phyloP scores from a whole-genome alignment of 2,888 invertebrate genomes.

The Lucinisca nassula region DNA sequence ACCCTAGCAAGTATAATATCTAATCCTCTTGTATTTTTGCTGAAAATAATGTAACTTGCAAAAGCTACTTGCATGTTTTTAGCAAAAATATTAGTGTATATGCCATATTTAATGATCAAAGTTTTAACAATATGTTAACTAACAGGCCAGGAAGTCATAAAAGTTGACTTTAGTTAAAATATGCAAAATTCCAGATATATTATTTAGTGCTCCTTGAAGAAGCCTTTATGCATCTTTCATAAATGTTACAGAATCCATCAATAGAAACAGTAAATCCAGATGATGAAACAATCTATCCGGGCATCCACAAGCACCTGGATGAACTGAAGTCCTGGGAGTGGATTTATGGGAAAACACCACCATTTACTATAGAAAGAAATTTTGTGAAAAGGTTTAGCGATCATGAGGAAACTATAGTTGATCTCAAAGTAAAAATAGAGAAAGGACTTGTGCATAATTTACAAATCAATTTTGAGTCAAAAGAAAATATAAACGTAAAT shows the following conservation, averaged over 20 bases:
- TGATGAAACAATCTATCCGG: slow-evolving; percentile 72
- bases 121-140: too few relatives aligned
- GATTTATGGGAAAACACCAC: slow-evolving; percentile 81
- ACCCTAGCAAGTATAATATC: too few relatives aligned
- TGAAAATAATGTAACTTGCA: too few relatives aligned
- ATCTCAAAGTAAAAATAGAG: slow-evolving; percentile 58
- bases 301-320: slow-evolving; percentile 62
- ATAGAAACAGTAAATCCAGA: slow-evolving; percentile 64
- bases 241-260: slow-evolving; percentile 18
- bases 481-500: slow-evolving; percentile 11
- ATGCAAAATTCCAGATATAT: too few relatives aligned
- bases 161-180: too few relatives aligned
- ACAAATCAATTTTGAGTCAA: slow-evolving; percentile 41
- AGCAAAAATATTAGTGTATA: too few relatives aligned
- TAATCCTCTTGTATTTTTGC: too few relatives aligned
- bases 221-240: too few relatives aligned
- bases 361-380: slow-evolving; percentile 71
- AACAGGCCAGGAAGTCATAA: too few relatives aligned
- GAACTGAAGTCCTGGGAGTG: slow-evolving; percentile 78
- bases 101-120: too few relatives aligned
- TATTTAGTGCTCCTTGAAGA: too few relatives aligned
- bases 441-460: slow-evolving; percentile 67
- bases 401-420: slow-evolving; percentile 25
- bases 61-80: too few relatives aligned
- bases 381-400: slow-evolving; percentile 41